A percentile compares a stretch with the other conserved stretches of the same genome.
phyloP scores from a whole-genome alignment of 2,113 vertebrate species.

The Mirounga angustirostris region DNA sequence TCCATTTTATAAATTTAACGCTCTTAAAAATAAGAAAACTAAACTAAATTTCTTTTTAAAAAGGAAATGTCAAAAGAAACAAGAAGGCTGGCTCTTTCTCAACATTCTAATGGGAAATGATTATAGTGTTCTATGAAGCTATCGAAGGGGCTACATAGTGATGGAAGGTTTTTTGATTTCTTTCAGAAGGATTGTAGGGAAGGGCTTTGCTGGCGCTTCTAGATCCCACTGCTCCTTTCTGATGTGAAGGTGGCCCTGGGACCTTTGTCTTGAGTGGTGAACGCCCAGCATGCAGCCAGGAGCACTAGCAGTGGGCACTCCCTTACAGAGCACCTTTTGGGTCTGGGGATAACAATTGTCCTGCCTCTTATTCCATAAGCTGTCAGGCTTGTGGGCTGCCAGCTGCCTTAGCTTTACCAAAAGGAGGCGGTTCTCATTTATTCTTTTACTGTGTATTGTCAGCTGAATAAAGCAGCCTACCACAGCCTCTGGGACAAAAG shows the following conservation, averaged over 20 bases:
- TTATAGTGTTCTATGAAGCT: not conserved
- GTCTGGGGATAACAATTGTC: not conserved
- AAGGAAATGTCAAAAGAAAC: not conserved
- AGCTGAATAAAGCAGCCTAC: constrained; percentile 4
- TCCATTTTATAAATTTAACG: constrained; percentile 36
- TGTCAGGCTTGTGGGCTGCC: constrained; percentile 10
- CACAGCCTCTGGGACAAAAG: not conserved
- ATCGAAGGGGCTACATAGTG: accelerated
- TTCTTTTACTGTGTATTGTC: constrained; percentile 14
- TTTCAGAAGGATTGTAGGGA: not conserved
- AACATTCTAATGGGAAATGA: not conserved
- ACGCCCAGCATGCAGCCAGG: not conserved
- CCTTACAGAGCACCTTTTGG: not conserved
- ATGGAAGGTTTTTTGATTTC: not conserved
- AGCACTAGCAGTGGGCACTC: not conserved
- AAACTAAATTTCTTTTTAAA: constrained; percentile 3
- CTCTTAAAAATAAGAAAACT: not conserved
- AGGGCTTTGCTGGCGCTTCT: not conserved
- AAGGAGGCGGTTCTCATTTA: not conserved
- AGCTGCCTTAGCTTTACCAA: constrained; percentile 38
- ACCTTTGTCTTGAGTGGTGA: not conserved
- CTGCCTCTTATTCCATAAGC: not conserved
- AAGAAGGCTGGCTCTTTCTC: not conserved
- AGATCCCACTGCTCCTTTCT: not conserved
- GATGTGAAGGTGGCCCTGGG: not conserved